Evolutionary conservation across 2,888 invertebrate species (phyloP).

Genomic region (Sphecodes monilicornis): DNA sequence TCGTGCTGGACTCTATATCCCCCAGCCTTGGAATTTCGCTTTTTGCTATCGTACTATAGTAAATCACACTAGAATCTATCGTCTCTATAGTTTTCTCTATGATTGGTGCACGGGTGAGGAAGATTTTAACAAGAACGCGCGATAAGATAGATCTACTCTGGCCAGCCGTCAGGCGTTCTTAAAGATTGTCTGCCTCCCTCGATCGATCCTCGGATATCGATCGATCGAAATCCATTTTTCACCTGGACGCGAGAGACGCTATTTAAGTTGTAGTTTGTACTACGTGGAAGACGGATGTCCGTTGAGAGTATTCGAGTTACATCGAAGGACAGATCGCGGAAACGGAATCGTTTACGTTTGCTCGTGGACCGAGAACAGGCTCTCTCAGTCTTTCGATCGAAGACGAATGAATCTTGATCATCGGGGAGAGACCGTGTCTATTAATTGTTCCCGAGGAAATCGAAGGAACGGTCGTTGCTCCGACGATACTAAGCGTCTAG

Average conservation of each 20-base stretch:
- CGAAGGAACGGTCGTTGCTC: slow-evolving; percentile 55
- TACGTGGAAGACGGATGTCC: slow-evolving; percentile 79
- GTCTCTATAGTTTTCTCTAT: not conserved
- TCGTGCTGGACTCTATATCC: not conserved
- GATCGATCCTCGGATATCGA: not conserved
- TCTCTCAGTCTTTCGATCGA: slow-evolving; percentile 62
- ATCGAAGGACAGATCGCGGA: slow-evolving; percentile 59
- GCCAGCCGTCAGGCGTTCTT: not conserved
- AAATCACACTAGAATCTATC: not conserved
- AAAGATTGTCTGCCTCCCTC: slow-evolving; percentile 37
- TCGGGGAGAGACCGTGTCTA: slow-evolving; percentile 39
- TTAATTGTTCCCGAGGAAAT: slow-evolving; percentile 62
- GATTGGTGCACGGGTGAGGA: not conserved
- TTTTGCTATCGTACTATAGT: not conserved
- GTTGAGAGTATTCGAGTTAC: slow-evolving; percentile 59
- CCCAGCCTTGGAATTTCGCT: slow-evolving; percentile 7
- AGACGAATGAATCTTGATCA: slow-evolving; percentile 19
- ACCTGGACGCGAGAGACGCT: slow-evolving; percentile 64
- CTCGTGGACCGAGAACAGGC: slow-evolving; percentile 11
- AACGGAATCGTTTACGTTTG: slow-evolving; percentile 35
- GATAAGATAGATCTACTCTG: not conserved
- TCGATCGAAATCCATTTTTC: slow-evolving; percentile 46
- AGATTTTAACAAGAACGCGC: slow-evolving; percentile 2
- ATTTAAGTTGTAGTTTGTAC: slow-evolving; percentile 76
- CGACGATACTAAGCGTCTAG: slow-evolving; percentile 58